A percentile compares a stretch with the other conserved stretches of the same genome.
These are phyloP conservation scores for Platichthys stellatus DNA, from an alignment of 2,113 vertebrate species.

Conservation along the genomic window DNA sequence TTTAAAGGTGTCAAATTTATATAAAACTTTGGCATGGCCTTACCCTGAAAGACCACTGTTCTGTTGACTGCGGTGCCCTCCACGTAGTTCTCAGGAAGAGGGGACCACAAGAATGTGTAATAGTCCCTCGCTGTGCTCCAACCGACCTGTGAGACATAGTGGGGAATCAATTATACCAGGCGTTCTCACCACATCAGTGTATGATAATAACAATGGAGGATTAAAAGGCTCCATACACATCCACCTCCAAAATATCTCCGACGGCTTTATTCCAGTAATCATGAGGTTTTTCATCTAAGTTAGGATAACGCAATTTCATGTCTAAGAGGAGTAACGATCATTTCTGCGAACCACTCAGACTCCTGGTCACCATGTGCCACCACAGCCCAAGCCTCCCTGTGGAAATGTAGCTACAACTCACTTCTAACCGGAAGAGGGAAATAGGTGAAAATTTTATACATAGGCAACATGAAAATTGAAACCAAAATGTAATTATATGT, in stretches of 20 bases:
- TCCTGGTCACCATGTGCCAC: constrained; percentile 30
- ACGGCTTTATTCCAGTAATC: constrained; percentile 44
- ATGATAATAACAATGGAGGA: constrained; percentile 61
- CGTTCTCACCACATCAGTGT: constrained; percentile 62
- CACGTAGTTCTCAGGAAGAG: constrained; percentile 91
- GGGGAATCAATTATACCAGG: constrained; percentile 57
- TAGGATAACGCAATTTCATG: constrained; percentile 14
- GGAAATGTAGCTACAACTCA: constrained; percentile 78
- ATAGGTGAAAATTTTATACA: constrained; percentile 86
- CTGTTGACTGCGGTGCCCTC: constrained; percentile 92
- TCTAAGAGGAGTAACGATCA: constrained; percentile 11
- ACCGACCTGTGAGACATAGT: constrained; percentile 88
- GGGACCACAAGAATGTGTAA: constrained; percentile 98
- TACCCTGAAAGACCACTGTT: constrained; percentile 96
- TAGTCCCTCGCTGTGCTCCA: constrained; percentile 99
- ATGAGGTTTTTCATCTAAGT: constrained; percentile 29
- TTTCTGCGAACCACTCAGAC: constrained; percentile 28
- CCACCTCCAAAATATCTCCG: constrained; percentile 56
- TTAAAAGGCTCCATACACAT: constrained; percentile 39
- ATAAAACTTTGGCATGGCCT: constrained; percentile 63
- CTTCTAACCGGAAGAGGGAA: constrained; percentile 79
- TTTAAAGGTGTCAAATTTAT: constrained; percentile 70
- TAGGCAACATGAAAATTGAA: constrained; percentile 81
- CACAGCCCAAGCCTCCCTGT: constrained; percentile 53
- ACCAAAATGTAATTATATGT: constrained; percentile 82